Percentiles rank a stretch among this genome's conserved stretches.
These are phyloP conservation scores for Corvus cornix DNA, from an alignment of 2,113 vertebrate genomes.

Conservation along the genomic window DNA sequence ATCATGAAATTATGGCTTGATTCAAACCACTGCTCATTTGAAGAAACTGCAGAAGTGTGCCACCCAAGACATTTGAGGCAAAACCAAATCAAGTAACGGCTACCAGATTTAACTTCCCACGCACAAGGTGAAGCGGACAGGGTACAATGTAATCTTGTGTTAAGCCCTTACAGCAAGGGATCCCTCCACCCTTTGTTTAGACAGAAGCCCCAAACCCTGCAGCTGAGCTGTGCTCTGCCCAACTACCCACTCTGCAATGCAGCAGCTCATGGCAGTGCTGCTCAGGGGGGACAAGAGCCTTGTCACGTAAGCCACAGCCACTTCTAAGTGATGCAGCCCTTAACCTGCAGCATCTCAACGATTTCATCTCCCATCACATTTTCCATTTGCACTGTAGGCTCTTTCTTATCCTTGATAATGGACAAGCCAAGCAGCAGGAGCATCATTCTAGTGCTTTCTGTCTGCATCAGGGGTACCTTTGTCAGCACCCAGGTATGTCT, in stretches of 20 bases:
- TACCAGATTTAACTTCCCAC: background rate
- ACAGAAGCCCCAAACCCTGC: background rate
- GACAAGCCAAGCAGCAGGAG: background rate
- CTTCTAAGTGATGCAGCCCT: background rate
- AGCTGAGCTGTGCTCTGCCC: background rate
- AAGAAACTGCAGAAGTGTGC: background rate
- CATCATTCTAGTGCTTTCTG: background rate
- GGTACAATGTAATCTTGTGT: background rate
- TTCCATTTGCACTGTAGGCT: background rate
- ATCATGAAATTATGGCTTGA: background rate
- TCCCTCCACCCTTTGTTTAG: background rate
- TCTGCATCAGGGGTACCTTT: background rate
- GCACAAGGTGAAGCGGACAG: accelerated
- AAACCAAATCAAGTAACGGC: background rate
- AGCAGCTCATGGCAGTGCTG: background rate
- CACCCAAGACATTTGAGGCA: background rate
- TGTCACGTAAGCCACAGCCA: background rate
- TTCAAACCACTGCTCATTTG: background rate
- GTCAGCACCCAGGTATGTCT: background rate
- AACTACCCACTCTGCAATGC: background rate
- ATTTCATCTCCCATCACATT: background rate
- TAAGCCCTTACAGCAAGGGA: background rate
- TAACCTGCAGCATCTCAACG: background rate
- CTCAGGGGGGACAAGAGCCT: background rate
- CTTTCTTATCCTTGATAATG: background rate